Conservation (phyloP, 2,113 vertebrate genomes). For the Onychostruthus taczanowskii region DNA sequence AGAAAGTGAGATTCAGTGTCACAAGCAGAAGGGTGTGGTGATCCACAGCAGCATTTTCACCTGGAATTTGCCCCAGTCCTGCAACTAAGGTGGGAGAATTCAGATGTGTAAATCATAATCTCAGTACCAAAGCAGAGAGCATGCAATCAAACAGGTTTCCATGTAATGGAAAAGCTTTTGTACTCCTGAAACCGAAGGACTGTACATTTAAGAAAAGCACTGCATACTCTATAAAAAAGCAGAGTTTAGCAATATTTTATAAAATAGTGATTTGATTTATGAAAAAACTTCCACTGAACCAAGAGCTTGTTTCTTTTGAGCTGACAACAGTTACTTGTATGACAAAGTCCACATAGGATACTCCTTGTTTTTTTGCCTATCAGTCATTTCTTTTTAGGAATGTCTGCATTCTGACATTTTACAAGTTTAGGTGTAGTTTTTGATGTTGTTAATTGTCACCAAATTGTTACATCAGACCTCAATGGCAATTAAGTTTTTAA, state of each 20-base stretch:
- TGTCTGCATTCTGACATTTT: not conserved
- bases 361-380: not conserved
- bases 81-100: not conserved
- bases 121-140: not conserved
- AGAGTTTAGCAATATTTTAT: not conserved
- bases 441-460: not conserved
- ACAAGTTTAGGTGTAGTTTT: not conserved
- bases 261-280: not conserved
- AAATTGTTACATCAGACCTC: not conserved
- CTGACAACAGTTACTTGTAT: not conserved
- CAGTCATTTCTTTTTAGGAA: not conserved
- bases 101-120: fast-evolving
- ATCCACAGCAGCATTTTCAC: not conserved
- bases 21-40: not conserved
- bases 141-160: not conserved
- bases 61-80: not conserved
- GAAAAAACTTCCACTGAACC: not conserved
- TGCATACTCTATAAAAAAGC: not conserved
- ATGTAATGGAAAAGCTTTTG: not conserved
- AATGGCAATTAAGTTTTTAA: not conserved
- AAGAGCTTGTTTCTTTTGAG: not conserved
- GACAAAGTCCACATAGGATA: not conserved
- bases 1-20: not conserved
- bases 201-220: not conserved
- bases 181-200: not conserved